phyloP scores from a whole-genome alignment of 1,140 invertebrate genomes.

The Aphidius gifuensis region DNA sequence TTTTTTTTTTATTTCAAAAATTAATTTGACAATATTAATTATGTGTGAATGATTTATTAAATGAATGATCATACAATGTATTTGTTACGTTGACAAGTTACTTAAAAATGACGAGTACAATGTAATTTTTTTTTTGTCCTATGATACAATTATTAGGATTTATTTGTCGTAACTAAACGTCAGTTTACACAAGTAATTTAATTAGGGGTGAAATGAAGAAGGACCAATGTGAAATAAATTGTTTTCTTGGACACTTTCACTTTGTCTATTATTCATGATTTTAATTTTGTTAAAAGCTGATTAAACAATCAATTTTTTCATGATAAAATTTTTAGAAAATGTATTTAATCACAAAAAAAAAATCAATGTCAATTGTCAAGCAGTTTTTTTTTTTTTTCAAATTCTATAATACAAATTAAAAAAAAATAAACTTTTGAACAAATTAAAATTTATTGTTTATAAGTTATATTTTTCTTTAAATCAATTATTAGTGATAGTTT shows the following conservation, averaged over 20 bases:
- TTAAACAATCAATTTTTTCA: background rate
- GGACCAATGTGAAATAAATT: slow-evolving; percentile 3
- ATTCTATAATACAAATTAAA: no score
- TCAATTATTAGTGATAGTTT: no score
- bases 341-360: background rate
- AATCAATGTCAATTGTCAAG: no score
- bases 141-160: background rate
- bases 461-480: no score
- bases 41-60: background rate
- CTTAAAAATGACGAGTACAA: slow-evolving; percentile 2
- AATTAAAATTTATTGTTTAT: no score
- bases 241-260: background rate
- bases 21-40: background rate
- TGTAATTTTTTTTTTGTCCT: slow-evolving; percentile 2
- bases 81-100: background rate
- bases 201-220: background rate
- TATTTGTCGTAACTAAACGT: background rate
- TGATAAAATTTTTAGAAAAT: background rate
- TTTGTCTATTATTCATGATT: background rate
- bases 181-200: background rate
- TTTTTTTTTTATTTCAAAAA: background rate
- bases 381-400: no score
- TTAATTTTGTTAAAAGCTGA: no score
- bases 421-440: no score
- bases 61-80: slow-evolving; percentile 6